phyloP scores from a whole-genome alignment of 2,113 vertebrate genomes.

The Geothlypis trichas region DNA sequence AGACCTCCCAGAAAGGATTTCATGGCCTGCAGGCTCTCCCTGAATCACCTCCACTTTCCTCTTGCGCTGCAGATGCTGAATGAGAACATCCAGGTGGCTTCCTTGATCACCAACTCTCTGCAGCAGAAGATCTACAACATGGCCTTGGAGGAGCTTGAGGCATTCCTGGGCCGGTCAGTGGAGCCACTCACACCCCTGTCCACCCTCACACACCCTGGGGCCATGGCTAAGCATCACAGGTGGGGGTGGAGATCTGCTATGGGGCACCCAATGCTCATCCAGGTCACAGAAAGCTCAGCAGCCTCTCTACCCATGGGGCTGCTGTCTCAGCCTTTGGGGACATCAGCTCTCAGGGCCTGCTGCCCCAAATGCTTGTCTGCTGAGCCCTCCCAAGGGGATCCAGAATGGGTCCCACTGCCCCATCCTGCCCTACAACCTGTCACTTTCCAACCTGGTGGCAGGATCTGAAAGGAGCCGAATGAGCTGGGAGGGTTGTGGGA shows the following conservation, averaged over 20 bases:
- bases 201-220: not conserved
- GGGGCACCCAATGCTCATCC: not conserved
- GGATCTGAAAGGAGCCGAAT: not conserved
- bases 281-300: not conserved
- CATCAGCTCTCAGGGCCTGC: not conserved
- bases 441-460: not conserved
- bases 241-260: not conserved
- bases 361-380: not conserved
- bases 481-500: not conserved
- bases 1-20: not conserved
- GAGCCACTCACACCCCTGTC: not conserved
- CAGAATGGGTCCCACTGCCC: not conserved
- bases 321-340: not conserved
- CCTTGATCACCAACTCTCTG: conserved; percentile 81
- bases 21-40: accelerated
- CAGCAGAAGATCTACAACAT: conserved; percentile 85
- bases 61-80: conserved; percentile 83
- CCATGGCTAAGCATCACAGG: not conserved
- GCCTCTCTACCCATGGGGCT: not conserved
- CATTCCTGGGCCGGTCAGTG: conserved; percentile 87
- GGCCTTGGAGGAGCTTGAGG: conserved; percentile 88
- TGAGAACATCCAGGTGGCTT: conserved; percentile 88
- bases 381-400: not conserved
- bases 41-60: not conserved
- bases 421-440: not conserved